phyloP scores from a whole-genome alignment of 92 coral and sea anemone species.

The Heteractis magnifica region DNA sequence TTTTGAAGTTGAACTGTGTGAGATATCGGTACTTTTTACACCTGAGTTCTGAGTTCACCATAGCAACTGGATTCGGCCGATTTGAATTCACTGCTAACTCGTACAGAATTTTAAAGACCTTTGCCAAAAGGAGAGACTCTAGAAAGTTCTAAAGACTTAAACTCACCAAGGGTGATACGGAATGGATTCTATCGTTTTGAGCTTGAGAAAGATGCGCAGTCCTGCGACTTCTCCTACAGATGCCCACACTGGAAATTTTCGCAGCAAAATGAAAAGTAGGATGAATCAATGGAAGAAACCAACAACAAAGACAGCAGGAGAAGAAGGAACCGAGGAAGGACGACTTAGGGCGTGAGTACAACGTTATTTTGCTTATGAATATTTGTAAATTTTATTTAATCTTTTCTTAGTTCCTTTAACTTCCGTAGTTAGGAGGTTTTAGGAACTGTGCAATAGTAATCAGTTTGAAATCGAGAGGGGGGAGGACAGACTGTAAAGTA shows the following conservation, averaged over 20 bases:
- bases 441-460: no score
- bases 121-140: no score
- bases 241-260: conserved; percentile 3
- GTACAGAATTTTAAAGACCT: no score
- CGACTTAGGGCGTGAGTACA: not conserved
- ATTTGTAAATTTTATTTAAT: not conserved
- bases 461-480: no score
- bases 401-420: not conserved
- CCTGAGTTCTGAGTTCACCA: not conserved
- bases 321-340: not conserved
- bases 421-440: not conserved
- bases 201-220: conserved; percentile 11
- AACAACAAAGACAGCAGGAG: not conserved
- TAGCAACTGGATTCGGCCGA: not conserved
- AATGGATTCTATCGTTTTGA: conserved; percentile 26
- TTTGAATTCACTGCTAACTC: no score
- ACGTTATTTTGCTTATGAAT: not conserved
- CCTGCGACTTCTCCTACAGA: conserved; percentile 3
- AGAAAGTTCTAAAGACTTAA: not conserved
- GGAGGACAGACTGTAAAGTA: no score
- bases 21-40: not conserved
- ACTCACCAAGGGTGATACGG: not conserved
- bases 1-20: not conserved
- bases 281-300: not conserved
- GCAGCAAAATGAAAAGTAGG: conserved; percentile 2